These are phyloP conservation scores for Xyliphius kryptos DNA, from an alignment of 2,113 vertebrate genomes.

Conservation along the genomic window DNA sequence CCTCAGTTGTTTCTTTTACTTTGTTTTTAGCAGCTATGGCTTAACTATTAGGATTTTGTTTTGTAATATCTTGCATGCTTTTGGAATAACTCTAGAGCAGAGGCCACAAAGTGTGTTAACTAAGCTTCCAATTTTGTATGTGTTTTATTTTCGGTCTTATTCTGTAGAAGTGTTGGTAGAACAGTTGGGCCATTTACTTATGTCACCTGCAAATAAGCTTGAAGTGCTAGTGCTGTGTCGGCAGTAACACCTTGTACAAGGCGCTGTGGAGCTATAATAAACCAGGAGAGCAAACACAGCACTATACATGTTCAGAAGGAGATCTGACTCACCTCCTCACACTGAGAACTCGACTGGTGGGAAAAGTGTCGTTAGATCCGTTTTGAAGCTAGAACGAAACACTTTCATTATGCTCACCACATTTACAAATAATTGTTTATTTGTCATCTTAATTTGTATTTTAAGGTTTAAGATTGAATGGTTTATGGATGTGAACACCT, in stretches of 20 bases:
- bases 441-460: not conserved
- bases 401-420: not conserved
- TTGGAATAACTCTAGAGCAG: constrained; percentile 6
- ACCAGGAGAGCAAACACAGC: constrained; percentile 5
- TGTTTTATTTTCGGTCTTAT: constrained; percentile 21
- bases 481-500: too few relatives aligned
- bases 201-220: constrained; percentile 20
- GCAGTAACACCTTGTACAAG: constrained; percentile 19
- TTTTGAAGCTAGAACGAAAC: not conserved
- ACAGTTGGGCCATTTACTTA: constrained; percentile 5
- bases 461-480: too few relatives aligned
- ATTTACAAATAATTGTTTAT: not conserved
- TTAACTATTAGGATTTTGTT: too few relatives aligned
- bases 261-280: constrained; percentile 3
- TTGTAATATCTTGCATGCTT: too few relatives aligned
- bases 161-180: constrained; percentile 12
- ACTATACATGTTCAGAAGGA: constrained; percentile 8
- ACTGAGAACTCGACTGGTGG: constrained; percentile 6
- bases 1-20: too few relatives aligned
- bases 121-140: constrained; percentile 10
- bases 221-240: constrained; percentile 12
- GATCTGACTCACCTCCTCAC: constrained; percentile 11
- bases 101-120: constrained; percentile 33
- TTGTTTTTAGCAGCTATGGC: too few relatives aligned
- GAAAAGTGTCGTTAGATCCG: not conserved